Evolutionary conservation across 2,888 invertebrate genomes (phyloP).

Genomic region (Lithophane socia): DNA sequence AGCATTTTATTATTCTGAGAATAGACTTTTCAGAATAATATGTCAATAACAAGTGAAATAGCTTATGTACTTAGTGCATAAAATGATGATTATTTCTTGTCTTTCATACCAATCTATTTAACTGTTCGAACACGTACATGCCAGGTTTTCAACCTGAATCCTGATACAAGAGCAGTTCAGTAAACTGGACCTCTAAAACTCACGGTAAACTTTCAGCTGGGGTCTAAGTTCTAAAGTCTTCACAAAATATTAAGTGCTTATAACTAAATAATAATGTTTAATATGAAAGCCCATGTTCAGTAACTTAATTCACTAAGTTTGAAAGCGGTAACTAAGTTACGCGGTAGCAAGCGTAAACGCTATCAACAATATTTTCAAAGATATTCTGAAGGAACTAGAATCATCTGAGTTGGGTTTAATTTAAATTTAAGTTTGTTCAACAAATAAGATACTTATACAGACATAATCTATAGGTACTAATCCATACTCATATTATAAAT

Average conservation of each 20-base stretch:
- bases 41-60: neutral
- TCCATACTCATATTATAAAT: no score
- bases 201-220: neutral
- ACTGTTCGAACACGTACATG: neutral
- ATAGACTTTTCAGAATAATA: no score
- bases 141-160: neutral
- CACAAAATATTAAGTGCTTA: constrained; percentile 3
- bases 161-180: neutral
- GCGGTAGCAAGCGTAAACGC: constrained; percentile 3
- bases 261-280: constrained; percentile 7
- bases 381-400: neutral
- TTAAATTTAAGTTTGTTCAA: neutral
- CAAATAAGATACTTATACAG: no score
- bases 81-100: neutral
- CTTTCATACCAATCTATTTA: neutral
- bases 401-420: neutral
- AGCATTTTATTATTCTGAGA: no score
- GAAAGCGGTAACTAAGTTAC: constrained; percentile 15
- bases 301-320: constrained; percentile 21
- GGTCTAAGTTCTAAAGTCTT: neutral
- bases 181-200: neutral
- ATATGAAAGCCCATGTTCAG: neutral
- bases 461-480: no score
- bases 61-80: neutral
- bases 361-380: constrained; percentile 2